Conservation (phyloP, 2,888 invertebrate genomes). For the Archips xylosteana region DNA sequence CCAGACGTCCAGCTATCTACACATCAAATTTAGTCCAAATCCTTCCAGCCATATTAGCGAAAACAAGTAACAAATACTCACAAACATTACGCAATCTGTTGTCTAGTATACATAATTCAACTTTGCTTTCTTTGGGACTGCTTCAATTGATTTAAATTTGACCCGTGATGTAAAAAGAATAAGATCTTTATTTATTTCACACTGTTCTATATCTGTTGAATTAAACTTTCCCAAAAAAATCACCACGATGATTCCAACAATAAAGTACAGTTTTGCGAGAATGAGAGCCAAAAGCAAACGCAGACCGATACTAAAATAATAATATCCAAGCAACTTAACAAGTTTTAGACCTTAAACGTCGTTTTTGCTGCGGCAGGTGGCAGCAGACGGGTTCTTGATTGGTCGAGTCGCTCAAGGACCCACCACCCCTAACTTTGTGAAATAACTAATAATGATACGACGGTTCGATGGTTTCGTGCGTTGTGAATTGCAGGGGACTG, state of each 20-base stretch:
- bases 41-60: too few species aligned
- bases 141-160: too few species aligned
- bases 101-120: too few species aligned
- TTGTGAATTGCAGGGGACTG: slow-evolving; percentile 16
- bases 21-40: too few species aligned
- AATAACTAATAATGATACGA: slow-evolving; percentile 39
- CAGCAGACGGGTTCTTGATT: slow-evolving; percentile 25
- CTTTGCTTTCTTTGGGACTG: too few species aligned
- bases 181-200: too few species aligned
- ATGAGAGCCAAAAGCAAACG: neutral
- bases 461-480: slow-evolving; percentile 12
- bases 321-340: slow-evolving; percentile 23
- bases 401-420: slow-evolving; percentile 51
- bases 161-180: too few species aligned
- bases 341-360: slow-evolving; percentile 27
- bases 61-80: too few species aligned
- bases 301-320: slow-evolving; percentile 29
- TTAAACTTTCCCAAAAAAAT: neutral
- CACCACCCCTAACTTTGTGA: slow-evolving; percentile 54
- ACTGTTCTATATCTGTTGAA: neutral
- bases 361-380: slow-evolving; percentile 46
- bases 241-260: neutral
- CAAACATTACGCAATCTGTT: too few species aligned
- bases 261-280: neutral
- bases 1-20: too few species aligned